Conservation (phyloP, 2,888 invertebrate species). For the Mystacides longicornis region DNA sequence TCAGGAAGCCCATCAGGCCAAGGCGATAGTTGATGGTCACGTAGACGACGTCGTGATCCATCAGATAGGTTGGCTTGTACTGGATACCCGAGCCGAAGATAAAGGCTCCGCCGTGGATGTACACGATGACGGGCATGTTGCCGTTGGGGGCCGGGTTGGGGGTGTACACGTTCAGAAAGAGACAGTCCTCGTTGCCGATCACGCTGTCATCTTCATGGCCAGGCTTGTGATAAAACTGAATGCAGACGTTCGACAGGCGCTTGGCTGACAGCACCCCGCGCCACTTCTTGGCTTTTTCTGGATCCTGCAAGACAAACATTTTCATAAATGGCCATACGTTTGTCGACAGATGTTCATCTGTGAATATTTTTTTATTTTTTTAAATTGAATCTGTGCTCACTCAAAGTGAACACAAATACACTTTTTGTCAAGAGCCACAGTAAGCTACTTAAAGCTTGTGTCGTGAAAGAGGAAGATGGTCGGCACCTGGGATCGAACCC, state of each 20-base stretch:
- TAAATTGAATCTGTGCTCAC: too few species aligned
- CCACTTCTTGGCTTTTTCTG: constrained; percentile 54
- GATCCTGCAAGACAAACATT: constrained; percentile 44
- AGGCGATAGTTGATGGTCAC: constrained; percentile 65
- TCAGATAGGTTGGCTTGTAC: constrained; percentile 51
- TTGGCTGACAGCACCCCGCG: constrained; percentile 61
- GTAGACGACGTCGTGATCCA: constrained; percentile 57
- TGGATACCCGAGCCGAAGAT: constrained; percentile 54
- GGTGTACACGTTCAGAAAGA: constrained; percentile 57
- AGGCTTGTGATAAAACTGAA: constrained; percentile 52
- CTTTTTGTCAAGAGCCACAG: too few species aligned
- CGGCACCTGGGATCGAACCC: too few species aligned
- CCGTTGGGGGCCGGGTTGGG: constrained; percentile 40
- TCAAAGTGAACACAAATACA: too few species aligned
- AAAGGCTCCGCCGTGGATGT: constrained; percentile 63
- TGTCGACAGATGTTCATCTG: too few species aligned
- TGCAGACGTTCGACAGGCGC: constrained; percentile 48
- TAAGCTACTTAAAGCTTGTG: too few species aligned
- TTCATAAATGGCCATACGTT: too few species aligned
- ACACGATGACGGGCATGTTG: constrained; percentile 54
- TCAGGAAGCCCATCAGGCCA: constrained; percentile 67
- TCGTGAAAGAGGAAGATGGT: too few species aligned
- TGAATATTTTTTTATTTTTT: too few species aligned
- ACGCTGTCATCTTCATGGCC: constrained; percentile 27
- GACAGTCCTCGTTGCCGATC: constrained; percentile 51